Evolutionary conservation across 2,888 invertebrate genomes (phyloP), one percentile per base, ranked within the genome.

Genomic region (Emmelina monodactyla): DNA sequence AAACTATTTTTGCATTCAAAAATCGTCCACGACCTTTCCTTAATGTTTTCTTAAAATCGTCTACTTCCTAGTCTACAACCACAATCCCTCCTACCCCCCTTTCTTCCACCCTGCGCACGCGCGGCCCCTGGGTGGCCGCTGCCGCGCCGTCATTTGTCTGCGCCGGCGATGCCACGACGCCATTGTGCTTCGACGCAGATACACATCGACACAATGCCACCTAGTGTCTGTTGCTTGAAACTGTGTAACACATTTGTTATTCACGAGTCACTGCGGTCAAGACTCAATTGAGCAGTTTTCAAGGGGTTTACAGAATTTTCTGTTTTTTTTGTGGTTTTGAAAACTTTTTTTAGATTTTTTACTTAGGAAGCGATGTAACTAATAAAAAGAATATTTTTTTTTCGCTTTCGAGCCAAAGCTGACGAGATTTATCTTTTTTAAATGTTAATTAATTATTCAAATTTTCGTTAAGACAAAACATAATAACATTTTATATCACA

Each of bases 171-270:
- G 70, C 71, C 66, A 62, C 61, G 64, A 63, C 72, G 70, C 60
- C 57, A 61, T 62, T 64, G 60, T 65, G 51, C 52, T 43, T 37
- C 40, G 37, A 7, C 6, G 40, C 37, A 37, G 61, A 65, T 71
- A 63, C 59, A 47, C 50, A 72, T 73, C 69, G 51, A 41, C 65
- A 72, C 73, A 72, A 72, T 69, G 55, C 57, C 51, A 51, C 48
- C 55, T 59, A 62, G 64, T 68, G 69, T 65, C 68, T 64, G 58
- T 65, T 59, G 52, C 50, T 58, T 60, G 60, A 62, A 68, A 67
- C 57, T 63, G 66, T 60, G 72, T 70, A 63, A 68, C 68, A 67
- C 71, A 69, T 75, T 71, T 68, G 62, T 72, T 70, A 67, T 51
- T 32, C 45, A 37, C 41, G 35, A 46, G 47, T 47, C 45, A 45